These are phyloP conservation scores for Sus cebifrons DNA, from an alignment of 2,797 vertebrate species.

Conservation along the genomic window DNA sequence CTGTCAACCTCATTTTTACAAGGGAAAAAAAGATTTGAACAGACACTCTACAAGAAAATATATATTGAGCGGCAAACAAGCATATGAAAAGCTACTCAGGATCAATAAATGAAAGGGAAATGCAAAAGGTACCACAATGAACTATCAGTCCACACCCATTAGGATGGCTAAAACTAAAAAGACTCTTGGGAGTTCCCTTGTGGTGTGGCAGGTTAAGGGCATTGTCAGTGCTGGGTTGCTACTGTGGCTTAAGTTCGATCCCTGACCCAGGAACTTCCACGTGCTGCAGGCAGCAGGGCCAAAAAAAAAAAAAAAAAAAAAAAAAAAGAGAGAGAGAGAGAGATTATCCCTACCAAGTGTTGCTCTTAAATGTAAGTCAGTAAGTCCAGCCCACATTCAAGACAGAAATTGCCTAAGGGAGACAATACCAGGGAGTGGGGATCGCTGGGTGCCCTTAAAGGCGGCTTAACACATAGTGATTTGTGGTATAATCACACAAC, in stretches of 20 bases:
- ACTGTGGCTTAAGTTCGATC: too few species aligned
- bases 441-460: not conserved
- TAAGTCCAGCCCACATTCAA: not conserved
- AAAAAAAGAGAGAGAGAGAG: too few species aligned
- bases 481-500: not conserved
- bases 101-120: not conserved
- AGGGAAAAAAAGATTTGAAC: conserved; percentile 20
- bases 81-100: not conserved
- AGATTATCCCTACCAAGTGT: not conserved
- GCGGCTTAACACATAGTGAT: not conserved
- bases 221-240: too few species aligned
- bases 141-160: not conserved
- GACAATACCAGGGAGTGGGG: not conserved
- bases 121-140: not conserved
- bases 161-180: too few species aligned
- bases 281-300: too few species aligned
- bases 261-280: too few species aligned
- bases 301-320: too few species aligned
- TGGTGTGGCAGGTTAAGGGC: too few species aligned
- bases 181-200: too few species aligned
- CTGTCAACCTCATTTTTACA: not conserved
- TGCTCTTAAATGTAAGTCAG: not conserved
- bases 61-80: not conserved
- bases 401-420: not conserved
- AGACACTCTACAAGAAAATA: not conserved